Percentiles rank a stretch among this genome's conserved stretches.
Evolutionary conservation across 30 jellyfish, hydroid and myxozoan species (phyloP).

Genomic region (Pseudorhiza aurosa): DNA sequence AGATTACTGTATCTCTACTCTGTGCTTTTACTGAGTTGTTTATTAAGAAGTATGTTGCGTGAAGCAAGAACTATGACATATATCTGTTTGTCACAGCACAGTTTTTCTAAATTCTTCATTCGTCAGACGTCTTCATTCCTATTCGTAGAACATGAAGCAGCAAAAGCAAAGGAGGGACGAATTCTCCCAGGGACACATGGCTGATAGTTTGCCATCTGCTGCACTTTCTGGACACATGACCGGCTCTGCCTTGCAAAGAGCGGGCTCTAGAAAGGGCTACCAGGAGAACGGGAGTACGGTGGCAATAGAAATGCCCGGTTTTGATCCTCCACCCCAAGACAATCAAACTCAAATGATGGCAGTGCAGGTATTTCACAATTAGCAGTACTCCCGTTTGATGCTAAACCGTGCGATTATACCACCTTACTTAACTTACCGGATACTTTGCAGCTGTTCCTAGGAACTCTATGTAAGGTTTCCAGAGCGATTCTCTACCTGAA

Average conservation of each 20-base stretch:
- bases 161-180: conserved; percentile 94
- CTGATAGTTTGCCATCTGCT: conserved; percentile 88
- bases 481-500: no score
- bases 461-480: no score
- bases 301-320: conserved; percentile 87
- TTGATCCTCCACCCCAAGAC: conserved; percentile 26
- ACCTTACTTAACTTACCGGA: no score
- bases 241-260: conserved; percentile 73
- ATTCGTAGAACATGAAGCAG: conserved; percentile 93
- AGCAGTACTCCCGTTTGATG: no score
- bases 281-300: conserved; percentile 51
- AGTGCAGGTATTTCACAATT: conserved; percentile 71
- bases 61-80: no score
- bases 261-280: conserved; percentile 6
- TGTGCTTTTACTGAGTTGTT: no score
- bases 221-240: conserved; percentile 81
- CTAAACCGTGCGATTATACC: no score
- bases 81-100: no score
- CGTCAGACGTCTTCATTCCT: no score
- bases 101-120: no score
- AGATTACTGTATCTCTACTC: no score
- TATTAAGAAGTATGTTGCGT: no score
- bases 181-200: conserved; percentile 95
- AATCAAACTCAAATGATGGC: conserved; percentile 70
- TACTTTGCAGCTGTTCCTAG: neutral